Evolutionary conservation across 2,797 vertebrate genomes (phyloP).

Genomic region (Halcyon leucocephala): DNA sequence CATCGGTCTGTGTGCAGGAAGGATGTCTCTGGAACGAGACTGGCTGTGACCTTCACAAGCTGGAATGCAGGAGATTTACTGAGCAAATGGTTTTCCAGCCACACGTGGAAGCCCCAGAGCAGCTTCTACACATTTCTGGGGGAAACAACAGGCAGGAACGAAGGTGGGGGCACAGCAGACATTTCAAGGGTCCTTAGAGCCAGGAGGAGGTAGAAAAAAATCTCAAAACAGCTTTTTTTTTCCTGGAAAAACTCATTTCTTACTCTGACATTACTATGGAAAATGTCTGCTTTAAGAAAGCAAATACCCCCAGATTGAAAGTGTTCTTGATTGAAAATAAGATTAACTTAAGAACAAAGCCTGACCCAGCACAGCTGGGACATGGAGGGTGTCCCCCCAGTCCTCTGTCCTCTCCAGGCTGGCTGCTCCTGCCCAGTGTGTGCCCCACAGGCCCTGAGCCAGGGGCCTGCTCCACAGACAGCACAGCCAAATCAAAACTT

Average conservation of each 20-base stretch:
- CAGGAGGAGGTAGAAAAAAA: neutral
- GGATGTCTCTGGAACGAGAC: neutral
- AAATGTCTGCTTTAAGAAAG: neutral
- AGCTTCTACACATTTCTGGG: neutral
- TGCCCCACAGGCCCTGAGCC: neutral
- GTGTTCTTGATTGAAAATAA: neutral
- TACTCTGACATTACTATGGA: neutral
- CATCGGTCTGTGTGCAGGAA: rapidly evolving
- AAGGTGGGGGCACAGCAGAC: neutral
- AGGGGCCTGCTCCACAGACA: neutral
- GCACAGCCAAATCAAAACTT: neutral
- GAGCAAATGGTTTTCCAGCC: neutral
- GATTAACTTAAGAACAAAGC: neutral
- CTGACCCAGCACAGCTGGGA: rapidly evolving
- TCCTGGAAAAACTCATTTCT: neutral
- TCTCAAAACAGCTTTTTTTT: neutral
- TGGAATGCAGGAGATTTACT: neutral
- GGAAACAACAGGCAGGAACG: neutral
- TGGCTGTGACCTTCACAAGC: neutral
- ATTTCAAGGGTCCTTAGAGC: rapidly evolving
- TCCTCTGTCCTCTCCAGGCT: neutral
- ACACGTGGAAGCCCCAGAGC: neutral
- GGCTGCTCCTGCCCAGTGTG: no score
- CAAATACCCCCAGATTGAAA: neutral
- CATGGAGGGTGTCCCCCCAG: neutral